These are phyloP conservation scores for Dugesia japonica DNA, from an alignment of 2,888 invertebrate species.

Conservation along the genomic window DNA sequence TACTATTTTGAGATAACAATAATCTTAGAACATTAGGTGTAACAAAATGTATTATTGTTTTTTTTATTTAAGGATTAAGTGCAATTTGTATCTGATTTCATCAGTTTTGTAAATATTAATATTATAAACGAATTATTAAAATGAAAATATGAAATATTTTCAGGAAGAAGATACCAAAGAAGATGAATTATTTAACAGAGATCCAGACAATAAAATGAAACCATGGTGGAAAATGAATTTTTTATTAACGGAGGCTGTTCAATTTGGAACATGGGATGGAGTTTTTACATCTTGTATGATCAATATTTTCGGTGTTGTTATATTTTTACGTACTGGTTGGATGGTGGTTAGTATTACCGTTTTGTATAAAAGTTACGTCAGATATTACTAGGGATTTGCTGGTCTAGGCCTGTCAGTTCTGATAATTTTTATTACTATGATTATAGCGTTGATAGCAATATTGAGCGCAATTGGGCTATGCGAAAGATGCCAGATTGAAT, in stretches of 20 bases:
- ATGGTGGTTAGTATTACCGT: slow-evolving; percentile 58
- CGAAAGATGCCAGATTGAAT: slow-evolving; percentile 78
- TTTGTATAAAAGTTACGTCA: neutral
- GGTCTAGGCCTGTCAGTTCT: slow-evolving; percentile 50
- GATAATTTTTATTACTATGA: slow-evolving; percentile 54
- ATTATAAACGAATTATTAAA: no score
- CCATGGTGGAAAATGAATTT: slow-evolving; percentile 94
- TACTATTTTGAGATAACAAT: no score
- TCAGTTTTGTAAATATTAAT: no score
- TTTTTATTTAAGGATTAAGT: no score
- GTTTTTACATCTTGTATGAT: slow-evolving; percentile 91
- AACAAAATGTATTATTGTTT: no score
- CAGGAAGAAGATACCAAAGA: neutral
- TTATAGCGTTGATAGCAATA: slow-evolving; percentile 74
- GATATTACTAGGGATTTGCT: neutral
- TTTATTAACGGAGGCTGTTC: slow-evolving; percentile 79
- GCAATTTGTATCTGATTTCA: no score
- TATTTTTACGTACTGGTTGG: slow-evolving; percentile 88
- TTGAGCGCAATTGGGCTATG: slow-evolving; percentile 87
- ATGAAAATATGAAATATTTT: no score
- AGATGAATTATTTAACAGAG: slow-evolving; percentile 20
- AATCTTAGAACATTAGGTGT: no score
- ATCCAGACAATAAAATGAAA: slow-evolving; percentile 44
- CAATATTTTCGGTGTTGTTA: slow-evolving; percentile 90
- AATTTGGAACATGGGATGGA: slow-evolving; percentile 94